Conservation (phyloP, 2,797 vertebrate genomes). For the Cephalopachus bancanus region DNA sequence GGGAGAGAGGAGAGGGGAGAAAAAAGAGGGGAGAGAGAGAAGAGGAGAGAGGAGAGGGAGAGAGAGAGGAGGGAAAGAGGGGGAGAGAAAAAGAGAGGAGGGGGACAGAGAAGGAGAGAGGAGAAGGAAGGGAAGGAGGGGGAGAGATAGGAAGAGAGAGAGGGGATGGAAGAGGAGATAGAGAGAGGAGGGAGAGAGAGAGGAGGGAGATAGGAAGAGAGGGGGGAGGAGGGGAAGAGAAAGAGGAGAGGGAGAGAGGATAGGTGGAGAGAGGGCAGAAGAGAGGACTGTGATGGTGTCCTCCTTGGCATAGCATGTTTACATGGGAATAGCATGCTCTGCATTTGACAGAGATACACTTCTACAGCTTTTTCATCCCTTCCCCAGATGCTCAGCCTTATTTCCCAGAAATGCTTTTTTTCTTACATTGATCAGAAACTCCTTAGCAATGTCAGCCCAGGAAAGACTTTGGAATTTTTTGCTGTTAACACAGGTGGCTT, state of each 20-base stretch:
- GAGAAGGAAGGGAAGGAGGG: background rate
- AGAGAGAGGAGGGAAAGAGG: background rate
- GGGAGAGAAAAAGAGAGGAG: background rate
- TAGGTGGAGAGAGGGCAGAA: background rate
- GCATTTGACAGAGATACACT: conserved; percentile 74
- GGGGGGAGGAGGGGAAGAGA: background rate
- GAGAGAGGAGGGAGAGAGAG: background rate
- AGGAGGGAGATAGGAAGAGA: background rate
- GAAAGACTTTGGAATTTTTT: conserved; percentile 68
- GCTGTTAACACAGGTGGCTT: conserved; percentile 71
- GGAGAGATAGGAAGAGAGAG: background rate
- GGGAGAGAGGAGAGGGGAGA: too few relatives aligned
- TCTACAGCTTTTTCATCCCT: conserved; percentile 72
- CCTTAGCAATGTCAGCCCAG: conserved; percentile 72
- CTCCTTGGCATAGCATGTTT: conserved; percentile 56
- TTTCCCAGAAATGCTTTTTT: conserved; percentile 77
- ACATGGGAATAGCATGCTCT: conserved; percentile 57
- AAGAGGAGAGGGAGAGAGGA: background rate
- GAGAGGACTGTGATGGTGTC: background rate
- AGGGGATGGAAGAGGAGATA: too few relatives aligned
- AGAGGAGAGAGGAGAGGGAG: too few relatives aligned
- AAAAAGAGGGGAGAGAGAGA: too few relatives aligned
- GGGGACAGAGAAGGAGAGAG: background rate
- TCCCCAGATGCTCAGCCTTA: conserved; percentile 71
- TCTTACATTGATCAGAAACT: conserved; percentile 76